Evolutionary conservation across 2,797 vertebrate species (phyloP).

Genomic region (Eremophila alpestris): DNA sequence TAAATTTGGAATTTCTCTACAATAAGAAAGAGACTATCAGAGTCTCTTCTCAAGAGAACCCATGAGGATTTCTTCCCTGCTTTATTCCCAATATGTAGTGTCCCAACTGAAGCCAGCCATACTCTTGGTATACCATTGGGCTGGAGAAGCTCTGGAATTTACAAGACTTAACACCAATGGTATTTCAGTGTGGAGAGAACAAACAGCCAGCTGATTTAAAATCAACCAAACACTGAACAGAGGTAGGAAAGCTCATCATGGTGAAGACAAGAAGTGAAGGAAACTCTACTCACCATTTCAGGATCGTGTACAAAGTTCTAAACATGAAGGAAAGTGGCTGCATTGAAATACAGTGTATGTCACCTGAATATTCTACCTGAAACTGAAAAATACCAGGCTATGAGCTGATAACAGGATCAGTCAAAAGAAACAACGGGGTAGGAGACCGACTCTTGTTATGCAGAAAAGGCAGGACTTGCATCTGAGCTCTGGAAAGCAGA

Average conservation of each 20-base stretch:
- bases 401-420: not conserved
- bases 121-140: not conserved
- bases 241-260: not conserved
- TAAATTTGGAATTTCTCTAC: not conserved
- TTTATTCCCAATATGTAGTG: not conserved
- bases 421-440: not conserved
- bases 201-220: not conserved
- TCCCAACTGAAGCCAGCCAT: not conserved
- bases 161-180: not conserved
- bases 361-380: not conserved
- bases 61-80: not conserved
- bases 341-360: not conserved
- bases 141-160: not conserved
- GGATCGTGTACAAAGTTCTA: not conserved
- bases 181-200: not conserved
- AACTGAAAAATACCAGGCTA: not conserved
- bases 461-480: not conserved
- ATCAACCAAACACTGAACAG: not conserved
- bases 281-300: not conserved
- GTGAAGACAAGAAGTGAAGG: not conserved
- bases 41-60: not conserved
- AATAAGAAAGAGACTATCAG: not conserved
- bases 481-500: not conserved
- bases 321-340: not conserved
- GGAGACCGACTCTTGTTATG: not conserved